Evolutionary conservation across 2,113 vertebrate genomes (phyloP).

Genomic region (Polyodon spathula): DNA sequence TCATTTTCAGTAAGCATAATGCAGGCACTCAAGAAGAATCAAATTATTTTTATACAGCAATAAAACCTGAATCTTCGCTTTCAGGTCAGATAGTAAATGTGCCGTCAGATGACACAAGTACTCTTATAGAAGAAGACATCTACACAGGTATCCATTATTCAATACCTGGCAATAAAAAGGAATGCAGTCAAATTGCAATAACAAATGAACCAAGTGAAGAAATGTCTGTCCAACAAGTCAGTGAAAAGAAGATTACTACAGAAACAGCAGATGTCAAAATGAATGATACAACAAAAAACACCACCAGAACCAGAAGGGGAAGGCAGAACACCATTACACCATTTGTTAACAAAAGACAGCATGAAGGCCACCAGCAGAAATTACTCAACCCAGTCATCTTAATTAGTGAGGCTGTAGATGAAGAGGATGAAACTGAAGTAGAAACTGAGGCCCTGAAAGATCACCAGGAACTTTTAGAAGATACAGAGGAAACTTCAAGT

Average conservation of each 20-base stretch:
- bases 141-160: background rate
- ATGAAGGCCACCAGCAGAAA: conserved; percentile 23
- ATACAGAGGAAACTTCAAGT: background rate
- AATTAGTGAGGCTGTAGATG: conserved; percentile 39
- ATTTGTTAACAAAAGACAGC: background rate
- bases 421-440: conserved; percentile 22
- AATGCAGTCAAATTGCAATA: background rate
- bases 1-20: background rate
- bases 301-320: background rate
- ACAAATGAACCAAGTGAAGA: background rate
- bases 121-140: background rate
- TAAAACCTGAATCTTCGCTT: background rate
- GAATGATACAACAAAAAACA: no score
- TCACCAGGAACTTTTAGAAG: conserved; percentile 10
- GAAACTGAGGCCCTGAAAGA: conserved; percentile 20
- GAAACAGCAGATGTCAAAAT: no score
- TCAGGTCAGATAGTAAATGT: background rate
- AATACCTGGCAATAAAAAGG: background rate
- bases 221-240: background rate
- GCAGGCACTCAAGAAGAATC: background rate
- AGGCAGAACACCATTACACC: background rate
- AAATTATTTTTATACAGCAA: background rate
- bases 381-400: conserved; percentile 33
- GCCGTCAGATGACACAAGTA: background rate
- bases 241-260: no score